Evolutionary conservation across 2,888 invertebrate genomes (phyloP).

Genomic region (Lissonota sp.): DNA sequence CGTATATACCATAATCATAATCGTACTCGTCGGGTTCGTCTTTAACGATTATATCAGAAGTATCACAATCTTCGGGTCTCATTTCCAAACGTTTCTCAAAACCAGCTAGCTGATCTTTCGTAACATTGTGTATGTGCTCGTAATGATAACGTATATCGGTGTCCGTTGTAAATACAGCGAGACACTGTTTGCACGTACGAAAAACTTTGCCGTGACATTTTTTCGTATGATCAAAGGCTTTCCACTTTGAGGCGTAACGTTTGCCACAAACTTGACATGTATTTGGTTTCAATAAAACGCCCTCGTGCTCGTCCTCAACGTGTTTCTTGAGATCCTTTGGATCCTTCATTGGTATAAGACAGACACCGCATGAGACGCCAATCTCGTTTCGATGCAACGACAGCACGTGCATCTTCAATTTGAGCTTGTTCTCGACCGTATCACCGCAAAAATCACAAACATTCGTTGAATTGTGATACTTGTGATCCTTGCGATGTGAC

Average conservation of each 20-base stretch:
- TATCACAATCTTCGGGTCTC: constrained; percentile 72
- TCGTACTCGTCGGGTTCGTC: constrained; percentile 81
- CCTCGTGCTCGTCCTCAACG: constrained; percentile 85
- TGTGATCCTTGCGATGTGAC: constrained; percentile 85
- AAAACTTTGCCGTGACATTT: constrained; percentile 86
- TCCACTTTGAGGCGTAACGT: constrained; percentile 86
- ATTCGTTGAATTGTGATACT: constrained; percentile 83
- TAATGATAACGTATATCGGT: constrained; percentile 85
- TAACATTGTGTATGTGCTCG: constrained; percentile 82
- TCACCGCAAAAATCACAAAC: constrained; percentile 87
- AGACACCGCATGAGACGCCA: constrained; percentile 86
- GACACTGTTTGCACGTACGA: constrained; percentile 86
- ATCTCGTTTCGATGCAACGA: constrained; percentile 86
- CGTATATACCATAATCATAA: constrained; percentile 72
- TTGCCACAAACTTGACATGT: constrained; percentile 87
- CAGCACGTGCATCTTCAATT: constrained; percentile 86
- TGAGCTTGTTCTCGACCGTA: constrained; percentile 85
- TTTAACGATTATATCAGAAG: constrained; percentile 75
- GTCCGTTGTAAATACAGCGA: constrained; percentile 86
- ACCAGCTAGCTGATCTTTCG: constrained; percentile 80
- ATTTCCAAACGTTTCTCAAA: constrained; percentile 78
- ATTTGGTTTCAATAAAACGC: constrained; percentile 84
- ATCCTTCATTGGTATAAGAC: constrained; percentile 85
- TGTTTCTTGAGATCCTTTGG: constrained; percentile 86
- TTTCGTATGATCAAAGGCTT: constrained; percentile 86